These are phyloP conservation scores for Andrena marginata DNA, from an alignment of 2,888 invertebrate species.

Conservation along the genomic window DNA sequence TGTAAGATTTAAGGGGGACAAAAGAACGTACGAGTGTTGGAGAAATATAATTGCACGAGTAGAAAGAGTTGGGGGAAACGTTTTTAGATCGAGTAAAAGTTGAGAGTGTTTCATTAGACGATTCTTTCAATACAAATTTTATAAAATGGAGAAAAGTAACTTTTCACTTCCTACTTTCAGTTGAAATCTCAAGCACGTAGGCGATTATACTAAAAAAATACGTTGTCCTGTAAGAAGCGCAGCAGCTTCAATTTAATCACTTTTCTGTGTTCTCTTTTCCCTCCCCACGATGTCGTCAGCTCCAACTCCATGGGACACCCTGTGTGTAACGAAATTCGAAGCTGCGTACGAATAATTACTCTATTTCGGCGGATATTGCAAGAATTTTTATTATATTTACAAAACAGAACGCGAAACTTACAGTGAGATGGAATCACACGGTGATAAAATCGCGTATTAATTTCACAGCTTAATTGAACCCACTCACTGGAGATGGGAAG, in stretches of 20 bases:
- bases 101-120: background rate
- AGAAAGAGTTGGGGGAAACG: background rate
- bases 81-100: background rate
- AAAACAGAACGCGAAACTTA: background rate
- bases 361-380: slow-evolving; percentile 2
- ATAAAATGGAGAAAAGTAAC: too few relatives aligned
- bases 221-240: too few relatives aligned
- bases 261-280: too few relatives aligned
- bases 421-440: background rate
- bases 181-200: too few relatives aligned
- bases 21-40: background rate
- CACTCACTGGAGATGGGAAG: slow-evolving; percentile 10
- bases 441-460: slow-evolving; percentile 20
- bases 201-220: too few relatives aligned
- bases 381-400: background rate
- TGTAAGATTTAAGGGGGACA: background rate
- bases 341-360: background rate
- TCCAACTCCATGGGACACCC: background rate
- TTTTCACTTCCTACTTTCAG: too few relatives aligned
- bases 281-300: too few relatives aligned
- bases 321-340: background rate
- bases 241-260: too few relatives aligned
- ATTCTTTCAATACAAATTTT: background rate
- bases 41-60: background rate
- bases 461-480: slow-evolving; percentile 22